Evolutionary conservation across 2,113 vertebrate species (phyloP).

Genomic region (Gobio gobio): DNA sequence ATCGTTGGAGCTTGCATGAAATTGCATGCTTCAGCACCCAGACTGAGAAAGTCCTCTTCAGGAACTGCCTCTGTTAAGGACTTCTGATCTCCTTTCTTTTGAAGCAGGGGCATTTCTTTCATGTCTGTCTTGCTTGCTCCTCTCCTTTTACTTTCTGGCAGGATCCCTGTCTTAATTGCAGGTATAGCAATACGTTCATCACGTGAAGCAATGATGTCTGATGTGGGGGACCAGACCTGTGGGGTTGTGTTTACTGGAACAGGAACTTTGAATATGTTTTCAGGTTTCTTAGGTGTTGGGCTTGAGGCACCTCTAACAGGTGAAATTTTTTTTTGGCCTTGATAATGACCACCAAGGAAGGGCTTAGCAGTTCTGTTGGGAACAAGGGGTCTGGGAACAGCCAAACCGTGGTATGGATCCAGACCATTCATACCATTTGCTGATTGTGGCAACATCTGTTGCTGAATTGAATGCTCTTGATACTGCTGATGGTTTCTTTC

Average conservation of each 20-base stretch:
- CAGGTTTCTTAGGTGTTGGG: conserved; percentile 76
- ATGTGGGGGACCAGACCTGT: conserved; percentile 79
- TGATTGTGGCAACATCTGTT: conserved; percentile 49
- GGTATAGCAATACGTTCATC: conserved; percentile 94
- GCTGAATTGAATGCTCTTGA: conserved; percentile 60
- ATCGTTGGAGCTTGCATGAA: conserved; percentile 89
- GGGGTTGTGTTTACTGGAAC: conserved; percentile 68
- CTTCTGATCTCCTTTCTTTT: conserved; percentile 78
- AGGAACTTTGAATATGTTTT: conserved; percentile 77
- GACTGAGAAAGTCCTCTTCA: conserved; percentile 96
- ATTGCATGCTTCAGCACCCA: conserved; percentile 97
- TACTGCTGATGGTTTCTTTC: conserved; percentile 58
- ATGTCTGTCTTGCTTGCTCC: conserved; percentile 77
- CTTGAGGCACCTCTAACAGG: conserved; percentile 66
- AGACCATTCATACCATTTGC: conserved; percentile 76
- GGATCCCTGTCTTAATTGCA: conserved; percentile 87
- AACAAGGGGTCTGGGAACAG: conserved; percentile 72
- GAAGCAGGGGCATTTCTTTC: conserved; percentile 57
- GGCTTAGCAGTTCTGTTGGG: conserved; percentile 89
- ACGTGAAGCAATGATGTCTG: conserved; percentile 91
- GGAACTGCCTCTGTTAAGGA: conserved; percentile 85
- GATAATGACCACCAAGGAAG: conserved; percentile 78
- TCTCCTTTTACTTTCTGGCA: conserved; percentile 89
- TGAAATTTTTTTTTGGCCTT: conserved; percentile 72
- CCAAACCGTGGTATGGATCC: conserved; percentile 62